Base-by-base conservation (phyloP, 2,797 vertebrate genomes). In the Pseudomugil tenellus region DNA sequence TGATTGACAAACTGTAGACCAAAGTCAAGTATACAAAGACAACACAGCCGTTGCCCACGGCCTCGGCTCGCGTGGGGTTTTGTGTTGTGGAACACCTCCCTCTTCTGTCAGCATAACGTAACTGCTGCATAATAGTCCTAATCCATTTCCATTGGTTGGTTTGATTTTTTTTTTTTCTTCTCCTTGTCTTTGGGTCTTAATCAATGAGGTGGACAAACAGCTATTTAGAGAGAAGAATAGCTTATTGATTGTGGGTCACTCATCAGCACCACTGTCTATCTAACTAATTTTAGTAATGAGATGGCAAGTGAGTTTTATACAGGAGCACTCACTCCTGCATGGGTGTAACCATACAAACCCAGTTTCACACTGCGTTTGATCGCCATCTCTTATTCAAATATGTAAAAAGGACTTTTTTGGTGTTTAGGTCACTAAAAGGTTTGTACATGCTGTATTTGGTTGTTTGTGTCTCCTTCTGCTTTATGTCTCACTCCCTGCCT, bases 121-220 rank as follows among this genome's bases (percentile, higher is more conserved):
- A 63, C 76, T 66, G 68, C 76, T 53, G 19, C 0, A 1, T 10
- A 3, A 14, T 5, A 4, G 53, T 53, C 60, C 65, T 63, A 12
- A 84, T 87, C 84, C 49, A 75, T 81, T 87, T 85, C 73, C 74
- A 89, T 87, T 89, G 86, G 90, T 83, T 80, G 72, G 69, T 90
- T 92, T 89, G 88, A 92, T 91, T 91, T 86, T 84, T 86, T 84
- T 89, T 88, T n/a, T n/a, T n/a, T n/a, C n/a, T n/a, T n/a, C 84
- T 85, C 83, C 84, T 59, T 70, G 35, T 85, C 80, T 86, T 78
- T 63, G 71, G 78, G 75, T 86, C 80, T 89, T 89, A 88, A 90
- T 92, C 90, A 91, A 91, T 91, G 87, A 84, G 79, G 85, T 86
- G 86, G 90, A 93, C 90, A 92, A 92, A 93, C 91, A 78, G 84